These are phyloP conservation scores for Propithecus perrieri DNA, from an alignment of 2,797 vertebrate genomes.

Conservation along the genomic window DNA sequence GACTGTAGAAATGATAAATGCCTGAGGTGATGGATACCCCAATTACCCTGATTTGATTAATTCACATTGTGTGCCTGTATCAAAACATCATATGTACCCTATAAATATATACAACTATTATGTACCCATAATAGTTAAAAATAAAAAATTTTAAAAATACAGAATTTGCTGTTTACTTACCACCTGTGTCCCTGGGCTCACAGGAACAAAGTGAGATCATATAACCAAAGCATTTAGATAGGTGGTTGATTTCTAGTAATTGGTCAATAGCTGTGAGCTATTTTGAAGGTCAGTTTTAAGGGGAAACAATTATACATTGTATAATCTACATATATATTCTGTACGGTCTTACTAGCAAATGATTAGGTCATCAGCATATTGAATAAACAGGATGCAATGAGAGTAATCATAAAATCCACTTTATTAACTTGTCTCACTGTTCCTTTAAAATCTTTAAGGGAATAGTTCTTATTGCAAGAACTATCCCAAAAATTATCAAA, in stretches of 20 bases:
- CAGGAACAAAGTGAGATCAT: not conserved
- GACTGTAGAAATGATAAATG: not conserved
- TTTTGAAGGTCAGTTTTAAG: not conserved
- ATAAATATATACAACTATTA: not conserved
- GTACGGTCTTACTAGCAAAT: not conserved
- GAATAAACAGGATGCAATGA: not conserved
- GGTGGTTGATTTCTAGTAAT: not conserved
- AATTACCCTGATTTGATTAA: not conserved
- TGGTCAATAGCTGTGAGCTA: not conserved
- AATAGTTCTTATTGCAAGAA: not conserved
- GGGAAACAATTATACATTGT: not conserved
- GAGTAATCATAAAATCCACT: not conserved
- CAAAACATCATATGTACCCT: not conserved
- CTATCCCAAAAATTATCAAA: not conserved
- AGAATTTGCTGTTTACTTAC: not conserved
- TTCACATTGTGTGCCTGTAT: not conserved
- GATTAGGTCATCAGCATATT: not conserved
- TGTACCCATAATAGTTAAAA: not conserved
- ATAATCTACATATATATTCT: not conserved
- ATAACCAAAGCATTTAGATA: not conserved
- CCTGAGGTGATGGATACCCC: not conserved
- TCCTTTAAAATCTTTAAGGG: not conserved
- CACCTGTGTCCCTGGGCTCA: not conserved
- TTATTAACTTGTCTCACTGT: not conserved
- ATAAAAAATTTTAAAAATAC: not conserved